A percentile compares a stretch with the other conserved stretches of the same genome.
phyloP scores from a whole-genome alignment of 2,888 invertebrate genomes.

The Diloba caeruleocephala region DNA sequence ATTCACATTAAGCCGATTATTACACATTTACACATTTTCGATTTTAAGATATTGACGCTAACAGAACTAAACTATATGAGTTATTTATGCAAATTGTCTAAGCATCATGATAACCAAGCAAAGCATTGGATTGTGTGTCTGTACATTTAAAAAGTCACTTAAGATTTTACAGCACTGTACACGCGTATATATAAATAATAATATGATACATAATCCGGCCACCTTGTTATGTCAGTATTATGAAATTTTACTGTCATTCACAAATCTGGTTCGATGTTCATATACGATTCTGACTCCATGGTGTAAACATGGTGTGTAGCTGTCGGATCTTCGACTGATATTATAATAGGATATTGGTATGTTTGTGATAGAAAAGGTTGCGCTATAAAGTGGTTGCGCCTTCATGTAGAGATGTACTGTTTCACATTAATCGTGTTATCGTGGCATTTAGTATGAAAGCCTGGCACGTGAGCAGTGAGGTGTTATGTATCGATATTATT shows the following conservation, averaged over 20 bases:
- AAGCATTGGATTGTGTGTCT: conserved; percentile 28
- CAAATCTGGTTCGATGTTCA: conserved; percentile 11
- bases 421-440: conserved; percentile 60
- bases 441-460: conserved; percentile 74
- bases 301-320: conserved; percentile 29
- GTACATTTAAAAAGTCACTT: conserved; percentile 8
- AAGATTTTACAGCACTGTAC: conserved; percentile 25
- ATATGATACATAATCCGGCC: conserved; percentile 15
- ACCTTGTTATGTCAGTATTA: conserved; percentile 14
- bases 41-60: too few species aligned
- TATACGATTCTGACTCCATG: conserved; percentile 4
- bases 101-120: conserved; percentile 17
- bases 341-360: conserved; percentile 64
- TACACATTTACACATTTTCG: too few species aligned
- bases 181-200: conserved; percentile 29
- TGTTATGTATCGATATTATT: conserved; percentile 37
- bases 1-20: too few species aligned
- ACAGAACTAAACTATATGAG: too few species aligned
- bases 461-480: conserved; percentile 64
- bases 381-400: conserved; percentile 48
- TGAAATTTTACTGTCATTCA: conserved; percentile 14
- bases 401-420: conserved; percentile 57
- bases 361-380: conserved; percentile 69
- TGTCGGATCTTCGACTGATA: conserved; percentile 68
- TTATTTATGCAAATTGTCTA: conserved; percentile 14